Percentiles rank a stretch among this genome's conserved stretches.
These are phyloP conservation scores for Graphium colonna DNA, from an alignment of 2,888 invertebrate genomes.

Conservation along the genomic window DNA sequence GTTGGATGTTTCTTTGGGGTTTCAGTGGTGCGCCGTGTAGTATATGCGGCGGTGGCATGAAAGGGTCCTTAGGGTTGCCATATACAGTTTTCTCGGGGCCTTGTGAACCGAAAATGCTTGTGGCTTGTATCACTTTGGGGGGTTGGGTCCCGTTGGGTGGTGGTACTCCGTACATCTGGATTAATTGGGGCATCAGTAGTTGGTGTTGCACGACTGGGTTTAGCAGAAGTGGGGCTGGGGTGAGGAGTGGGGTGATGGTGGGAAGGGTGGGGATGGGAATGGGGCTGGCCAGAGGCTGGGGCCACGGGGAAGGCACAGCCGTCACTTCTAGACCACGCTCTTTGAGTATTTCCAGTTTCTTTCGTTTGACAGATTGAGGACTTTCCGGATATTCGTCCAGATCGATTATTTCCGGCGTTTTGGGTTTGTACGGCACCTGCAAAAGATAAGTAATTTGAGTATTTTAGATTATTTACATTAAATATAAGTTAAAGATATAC, in stretches of 20 bases:
- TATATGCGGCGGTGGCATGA: slow-evolving; percentile 76
- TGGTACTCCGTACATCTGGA: slow-evolving; percentile 64
- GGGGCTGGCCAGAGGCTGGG: slow-evolving; percentile 32
- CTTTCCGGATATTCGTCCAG: slow-evolving; percentile 79
- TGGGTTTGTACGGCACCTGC: slow-evolving; percentile 81
- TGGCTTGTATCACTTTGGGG: slow-evolving; percentile 80
- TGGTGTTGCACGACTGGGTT: slow-evolving; percentile 68
- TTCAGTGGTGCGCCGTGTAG: slow-evolving; percentile 66
- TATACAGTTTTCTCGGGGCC: slow-evolving; percentile 83
- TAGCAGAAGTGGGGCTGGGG: slow-evolving; percentile 45
- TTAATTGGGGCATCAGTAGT: slow-evolving; percentile 68
- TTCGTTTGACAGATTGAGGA: slow-evolving; percentile 78
- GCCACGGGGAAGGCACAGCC: slow-evolving; percentile 76
- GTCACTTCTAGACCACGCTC: slow-evolving; percentile 89
- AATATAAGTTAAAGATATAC: no score
- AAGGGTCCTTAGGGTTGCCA: slow-evolving; percentile 86
- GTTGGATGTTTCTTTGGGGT: slow-evolving; percentile 41
- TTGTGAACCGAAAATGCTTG: slow-evolving; percentile 81
- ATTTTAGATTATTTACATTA: no score
- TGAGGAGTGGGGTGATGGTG: slow-evolving; percentile 32
- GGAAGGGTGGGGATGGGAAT: slow-evolving; percentile 36
- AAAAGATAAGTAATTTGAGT: no score
- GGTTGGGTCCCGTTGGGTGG: slow-evolving; percentile 54
- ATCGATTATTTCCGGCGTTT: slow-evolving; percentile 83
- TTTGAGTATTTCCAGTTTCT: slow-evolving; percentile 86